Evolutionary conservation across 1,140 invertebrate species (phyloP).

Genomic region (Mizuhopecten yessoensis): DNA sequence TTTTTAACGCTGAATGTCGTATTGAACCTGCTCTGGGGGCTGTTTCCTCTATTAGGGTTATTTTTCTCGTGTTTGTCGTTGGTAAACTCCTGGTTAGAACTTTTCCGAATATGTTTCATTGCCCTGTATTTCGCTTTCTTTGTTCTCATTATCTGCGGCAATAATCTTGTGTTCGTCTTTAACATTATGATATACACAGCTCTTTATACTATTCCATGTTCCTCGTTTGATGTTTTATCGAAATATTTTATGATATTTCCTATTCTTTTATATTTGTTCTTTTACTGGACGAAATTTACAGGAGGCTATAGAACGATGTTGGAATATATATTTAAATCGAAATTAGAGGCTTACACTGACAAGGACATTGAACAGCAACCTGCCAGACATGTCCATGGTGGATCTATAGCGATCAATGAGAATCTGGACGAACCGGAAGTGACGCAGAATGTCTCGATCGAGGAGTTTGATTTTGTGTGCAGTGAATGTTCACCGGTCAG

Average conservation of each 20-base stretch:
- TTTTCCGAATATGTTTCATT: background rate
- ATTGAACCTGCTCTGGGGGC: background rate
- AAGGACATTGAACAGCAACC: background rate
- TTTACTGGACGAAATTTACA: background rate
- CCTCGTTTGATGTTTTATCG: background rate
- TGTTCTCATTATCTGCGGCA: background rate
- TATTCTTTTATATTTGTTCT: background rate
- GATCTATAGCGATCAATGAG: background rate
- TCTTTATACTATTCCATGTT: background rate
- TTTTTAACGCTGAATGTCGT: background rate
- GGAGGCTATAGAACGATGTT: background rate
- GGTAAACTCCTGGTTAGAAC: background rate
- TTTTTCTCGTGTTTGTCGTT: background rate
- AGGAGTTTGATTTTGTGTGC: background rate
- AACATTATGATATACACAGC: background rate
- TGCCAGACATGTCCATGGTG: background rate
- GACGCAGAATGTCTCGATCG: background rate
- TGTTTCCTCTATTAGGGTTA: background rate
- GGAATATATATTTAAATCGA: background rate
- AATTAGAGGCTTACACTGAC: background rate
- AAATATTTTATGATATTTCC: background rate
- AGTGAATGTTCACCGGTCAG: conserved; percentile 23
- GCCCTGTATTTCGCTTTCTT: background rate
- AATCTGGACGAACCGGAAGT: background rate
- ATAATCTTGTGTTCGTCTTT: background rate